Conservation (phyloP, 1,140 invertebrate species). For the Lerema accius region DNA sequence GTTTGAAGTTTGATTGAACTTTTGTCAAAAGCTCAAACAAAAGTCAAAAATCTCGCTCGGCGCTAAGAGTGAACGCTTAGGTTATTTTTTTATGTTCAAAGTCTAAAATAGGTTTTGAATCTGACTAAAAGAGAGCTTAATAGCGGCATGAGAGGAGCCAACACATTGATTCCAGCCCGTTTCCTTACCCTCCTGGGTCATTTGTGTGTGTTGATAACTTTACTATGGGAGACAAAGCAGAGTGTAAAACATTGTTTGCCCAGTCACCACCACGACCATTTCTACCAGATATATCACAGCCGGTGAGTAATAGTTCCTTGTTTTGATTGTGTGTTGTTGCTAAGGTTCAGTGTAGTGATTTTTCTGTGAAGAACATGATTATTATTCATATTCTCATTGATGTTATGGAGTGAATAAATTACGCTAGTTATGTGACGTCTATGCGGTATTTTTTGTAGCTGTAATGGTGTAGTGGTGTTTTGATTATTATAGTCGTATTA, state of each 20-base stretch:
- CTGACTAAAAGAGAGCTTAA: neutral
- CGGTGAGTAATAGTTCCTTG: slow-evolving; percentile 69
- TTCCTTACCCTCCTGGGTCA: slow-evolving; percentile 83
- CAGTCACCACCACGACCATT: slow-evolving; percentile 64
- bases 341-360: neutral
- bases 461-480: too few relatives aligned
- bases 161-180: slow-evolving; percentile 80
- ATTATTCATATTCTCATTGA: slow-evolving; percentile 15
- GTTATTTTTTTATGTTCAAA: slow-evolving; percentile 9
- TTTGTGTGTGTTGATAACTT: slow-evolving; percentile 78
- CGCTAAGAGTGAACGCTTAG: too few relatives aligned
- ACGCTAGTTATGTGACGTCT: slow-evolving; percentile 4
- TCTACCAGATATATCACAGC: slow-evolving; percentile 77
- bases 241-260: slow-evolving; percentile 80
- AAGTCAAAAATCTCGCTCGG: too few relatives aligned
- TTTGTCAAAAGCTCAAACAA: too few relatives aligned
- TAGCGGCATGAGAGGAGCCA: slow-evolving; percentile 72
- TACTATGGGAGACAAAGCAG: slow-evolving; percentile 84
- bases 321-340: neutral
- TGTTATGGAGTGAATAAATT: neutral
- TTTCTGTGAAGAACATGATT: slow-evolving; percentile 8
- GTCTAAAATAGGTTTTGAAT: neutral
- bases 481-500: too few relatives aligned
- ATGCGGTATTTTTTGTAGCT: slow-evolving; percentile 7
- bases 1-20: too few relatives aligned